phyloP scores from a whole-genome alignment of 2,113 vertebrate genomes.

The Gallinago jamesoni region DNA sequence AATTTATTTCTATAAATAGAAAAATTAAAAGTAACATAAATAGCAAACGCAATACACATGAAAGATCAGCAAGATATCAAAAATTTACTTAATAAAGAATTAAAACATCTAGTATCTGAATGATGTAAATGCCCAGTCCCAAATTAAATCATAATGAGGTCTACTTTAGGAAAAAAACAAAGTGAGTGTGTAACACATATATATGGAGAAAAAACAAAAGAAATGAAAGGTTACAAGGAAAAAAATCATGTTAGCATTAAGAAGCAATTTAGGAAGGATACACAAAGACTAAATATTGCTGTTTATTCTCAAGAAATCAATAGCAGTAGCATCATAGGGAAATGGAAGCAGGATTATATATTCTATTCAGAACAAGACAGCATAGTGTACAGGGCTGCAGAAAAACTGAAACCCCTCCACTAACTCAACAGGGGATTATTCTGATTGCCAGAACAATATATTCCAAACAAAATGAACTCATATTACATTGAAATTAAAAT shows the following conservation, averaged over 20 bases:
- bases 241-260: background rate
- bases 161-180: background rate
- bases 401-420: background rate
- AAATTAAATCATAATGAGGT: background rate
- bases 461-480: background rate
- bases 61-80: background rate
- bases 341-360: background rate
- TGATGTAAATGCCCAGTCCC: background rate
- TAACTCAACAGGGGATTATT: background rate
- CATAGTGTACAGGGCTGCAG: background rate
- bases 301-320: background rate
- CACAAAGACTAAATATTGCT: background rate
- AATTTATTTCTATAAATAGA: background rate
- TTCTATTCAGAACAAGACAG: background rate
- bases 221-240: background rate
- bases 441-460: background rate
- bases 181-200: background rate
- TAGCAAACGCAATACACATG: background rate
- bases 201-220: background rate
- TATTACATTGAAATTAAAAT: background rate
- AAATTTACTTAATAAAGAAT: background rate
- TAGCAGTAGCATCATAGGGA: background rate
- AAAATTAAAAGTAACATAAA: background rate
- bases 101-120: background rate
- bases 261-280: background rate